A percentile compares a stretch with the other conserved stretches of the same genome.
Evolutionary conservation across 2,888 invertebrate species (phyloP).

Genomic region (Siphlonurus alternatus): DNA sequence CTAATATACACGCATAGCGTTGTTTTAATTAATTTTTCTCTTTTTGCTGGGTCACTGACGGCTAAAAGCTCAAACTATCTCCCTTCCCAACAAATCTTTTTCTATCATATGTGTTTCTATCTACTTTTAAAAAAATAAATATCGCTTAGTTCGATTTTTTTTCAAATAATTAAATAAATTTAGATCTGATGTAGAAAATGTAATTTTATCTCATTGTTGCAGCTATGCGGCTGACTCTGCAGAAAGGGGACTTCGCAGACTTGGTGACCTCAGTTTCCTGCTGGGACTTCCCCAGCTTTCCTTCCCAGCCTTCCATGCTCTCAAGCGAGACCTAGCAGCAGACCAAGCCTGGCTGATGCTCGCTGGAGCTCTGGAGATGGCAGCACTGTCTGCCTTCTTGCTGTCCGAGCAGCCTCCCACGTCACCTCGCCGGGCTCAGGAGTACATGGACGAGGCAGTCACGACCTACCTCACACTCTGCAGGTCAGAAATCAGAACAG

Average conservation of each 20-base stretch:
- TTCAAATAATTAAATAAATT: too few species aligned
- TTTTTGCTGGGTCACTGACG: too few species aligned
- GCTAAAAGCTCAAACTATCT: too few species aligned
- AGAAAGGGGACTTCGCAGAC: conserved; percentile 79
- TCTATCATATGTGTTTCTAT: too few species aligned
- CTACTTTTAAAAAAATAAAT: too few species aligned
- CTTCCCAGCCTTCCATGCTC: conserved; percentile 85
- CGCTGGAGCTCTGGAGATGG: conserved; percentile 95
- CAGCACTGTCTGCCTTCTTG: conserved; percentile 82
- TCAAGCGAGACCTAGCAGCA: conserved; percentile 92
- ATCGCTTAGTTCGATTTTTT: too few species aligned
- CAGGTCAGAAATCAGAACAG: conserved; percentile 44
- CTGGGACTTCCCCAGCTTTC: conserved; percentile 86
- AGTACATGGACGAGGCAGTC: conserved; percentile 92
- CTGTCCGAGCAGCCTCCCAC: conserved; percentile 17
- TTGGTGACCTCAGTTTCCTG: conserved; percentile 93
- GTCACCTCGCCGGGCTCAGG: conserved; percentile 54
- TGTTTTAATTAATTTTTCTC: too few species aligned
- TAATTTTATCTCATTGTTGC: conserved; percentile 16
- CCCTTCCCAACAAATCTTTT: too few species aligned
- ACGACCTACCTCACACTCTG: conserved; percentile 79
- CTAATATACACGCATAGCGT: too few species aligned
- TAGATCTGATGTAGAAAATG: background rate
- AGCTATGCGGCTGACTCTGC: conserved; percentile 70
- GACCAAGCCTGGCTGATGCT: conserved; percentile 97